Evolutionary conservation across 1,140 invertebrate genomes (phyloP), one percentile per base, ranked within the genome.

Genomic region (Limonius californicus): DNA sequence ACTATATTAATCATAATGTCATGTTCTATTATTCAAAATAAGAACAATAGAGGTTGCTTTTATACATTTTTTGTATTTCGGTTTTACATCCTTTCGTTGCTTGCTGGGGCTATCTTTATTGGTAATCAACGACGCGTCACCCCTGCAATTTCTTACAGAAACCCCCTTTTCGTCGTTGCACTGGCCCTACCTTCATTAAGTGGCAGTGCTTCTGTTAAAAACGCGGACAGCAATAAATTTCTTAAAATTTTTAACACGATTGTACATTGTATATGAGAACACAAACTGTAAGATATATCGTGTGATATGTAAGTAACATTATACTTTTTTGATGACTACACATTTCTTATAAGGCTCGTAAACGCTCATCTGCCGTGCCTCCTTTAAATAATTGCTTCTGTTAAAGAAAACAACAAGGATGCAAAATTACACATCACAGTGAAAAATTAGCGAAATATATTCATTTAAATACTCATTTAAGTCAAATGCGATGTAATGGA

Each of bases 1-100:
- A 58, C 61, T 35, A 54, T 63, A 63, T 63, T 63, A 63, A 63
- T 63, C 61, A 63, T 42, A 57, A 58, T 54, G 61, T 57, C 61
- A 63, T 63, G 61, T 63, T 58, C 61, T 63, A 63, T 63, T 63
- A 63, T 63, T 63, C 61, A 63, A 63, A 63, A 63, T 63, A 63
- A 63, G 61, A 63, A 63, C 61, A 63, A 63, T 63, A 30, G 21
- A 35, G 15, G 14, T 12, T 32, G 54, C 30, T 30, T 55, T 55
- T 27, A 15, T 35, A 30, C 2, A 23, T 23, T 23, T 23, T 11
- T 23, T 53, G 12, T 19, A 15, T 53, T 53, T 53, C 12, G 19
- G 11, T n/a, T n/a, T n/a, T n/a, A n/a, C n/a, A 45, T 18, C 7
- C 42, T 3, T 18, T 14, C n/a, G n/a, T 45, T 45, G 2, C n/a